Percentiles rank a stretch among this genome's conserved stretches.
These are phyloP conservation scores for Harpalus rubripes DNA, from an alignment of 2,888 invertebrate species.

Conservation along the genomic window DNA sequence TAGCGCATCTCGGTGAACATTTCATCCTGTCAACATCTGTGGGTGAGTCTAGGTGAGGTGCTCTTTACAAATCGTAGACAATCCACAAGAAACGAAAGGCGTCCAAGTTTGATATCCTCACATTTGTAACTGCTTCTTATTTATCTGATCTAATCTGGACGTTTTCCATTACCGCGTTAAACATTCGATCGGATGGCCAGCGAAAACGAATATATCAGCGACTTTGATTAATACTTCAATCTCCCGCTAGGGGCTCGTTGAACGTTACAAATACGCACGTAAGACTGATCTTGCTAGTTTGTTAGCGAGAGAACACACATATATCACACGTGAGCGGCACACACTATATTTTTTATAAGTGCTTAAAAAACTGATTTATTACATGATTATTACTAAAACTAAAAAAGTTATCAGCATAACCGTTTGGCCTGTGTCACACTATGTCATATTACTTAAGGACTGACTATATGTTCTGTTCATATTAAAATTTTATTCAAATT, in stretches of 20 bases:
- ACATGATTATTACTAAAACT: too few relatives aligned
- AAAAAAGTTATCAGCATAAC: too few relatives aligned
- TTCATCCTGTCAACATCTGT: constrained; percentile 44
- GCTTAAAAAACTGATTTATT: too few relatives aligned
- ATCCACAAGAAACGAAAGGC: constrained; percentile 49
- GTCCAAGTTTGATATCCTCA: constrained; percentile 54
- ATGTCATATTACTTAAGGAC: too few relatives aligned
- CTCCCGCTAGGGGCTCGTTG: constrained; percentile 66
- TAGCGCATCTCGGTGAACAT: constrained; percentile 15
- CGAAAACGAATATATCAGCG: constrained; percentile 65
- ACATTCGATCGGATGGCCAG: constrained; percentile 66
- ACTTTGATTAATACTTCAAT: constrained; percentile 66
- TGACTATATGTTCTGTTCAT: too few relatives aligned
- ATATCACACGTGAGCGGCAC: constrained; percentile 3
- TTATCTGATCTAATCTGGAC: constrained; percentile 67
- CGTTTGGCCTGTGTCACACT: too few relatives aligned
- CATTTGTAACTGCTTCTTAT: constrained; percentile 66
- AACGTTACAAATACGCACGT: constrained; percentile 63
- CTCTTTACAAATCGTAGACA: constrained; percentile 63
- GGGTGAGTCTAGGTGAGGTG: constrained; percentile 8
- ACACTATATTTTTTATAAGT: neutral
- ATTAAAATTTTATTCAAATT: too few relatives aligned
- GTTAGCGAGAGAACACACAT: neutral
- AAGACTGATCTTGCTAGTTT: constrained; percentile 57
- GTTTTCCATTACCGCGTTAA: constrained; percentile 66